A percentile compares a stretch with the other conserved stretches of the same genome.
Conservation (phyloP, 2,888 invertebrate species). For the Hydropsyche betteni region DNA sequence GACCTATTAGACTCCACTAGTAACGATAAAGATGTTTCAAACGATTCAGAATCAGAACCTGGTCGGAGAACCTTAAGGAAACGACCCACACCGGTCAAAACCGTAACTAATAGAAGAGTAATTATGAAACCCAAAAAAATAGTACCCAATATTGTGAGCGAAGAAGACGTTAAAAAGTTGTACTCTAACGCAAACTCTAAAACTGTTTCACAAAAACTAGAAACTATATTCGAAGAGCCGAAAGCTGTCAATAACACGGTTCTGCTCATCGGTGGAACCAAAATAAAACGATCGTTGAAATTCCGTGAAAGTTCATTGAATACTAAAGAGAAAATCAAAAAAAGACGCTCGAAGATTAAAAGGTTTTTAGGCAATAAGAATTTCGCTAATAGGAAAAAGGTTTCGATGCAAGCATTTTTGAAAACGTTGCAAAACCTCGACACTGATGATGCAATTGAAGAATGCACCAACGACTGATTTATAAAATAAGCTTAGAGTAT, state of each 20-base stretch:
- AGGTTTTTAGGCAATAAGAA: slow-evolving; percentile 65
- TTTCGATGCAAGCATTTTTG: slow-evolving; percentile 68
- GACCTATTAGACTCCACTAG: slow-evolving; percentile 59
- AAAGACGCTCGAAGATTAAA: slow-evolving; percentile 68
- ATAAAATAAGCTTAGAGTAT: too few species aligned
- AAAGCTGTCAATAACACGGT: slow-evolving; percentile 60
- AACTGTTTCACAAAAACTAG: slow-evolving; percentile 65
- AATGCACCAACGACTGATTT: slow-evolving; percentile 9
- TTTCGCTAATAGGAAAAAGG: slow-evolving; percentile 63
- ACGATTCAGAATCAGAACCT: slow-evolving; percentile 53
- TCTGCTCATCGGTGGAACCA: slow-evolving; percentile 64
- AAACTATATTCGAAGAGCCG: slow-evolving; percentile 73
- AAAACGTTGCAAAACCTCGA: slow-evolving; percentile 66
- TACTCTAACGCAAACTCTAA: slow-evolving; percentile 67
- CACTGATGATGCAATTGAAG: slow-evolving; percentile 51
- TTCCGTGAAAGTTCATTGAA: slow-evolving; percentile 63
- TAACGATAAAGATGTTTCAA: slow-evolving; percentile 24
- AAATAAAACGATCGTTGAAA: slow-evolving; percentile 68
- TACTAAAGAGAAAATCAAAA: slow-evolving; percentile 68
- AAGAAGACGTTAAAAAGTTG: slow-evolving; percentile 64
- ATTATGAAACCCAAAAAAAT: slow-evolving; percentile 63
- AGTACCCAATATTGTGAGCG: slow-evolving; percentile 58
- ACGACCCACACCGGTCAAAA: slow-evolving; percentile 34
- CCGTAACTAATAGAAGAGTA: slow-evolving; percentile 60
- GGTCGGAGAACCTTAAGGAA: slow-evolving; percentile 45